Evolutionary conservation across 2,888 invertebrate species (phyloP), one percentile per base, ranked within the genome.

Genomic region (Crossocerus cetratus): DNA sequence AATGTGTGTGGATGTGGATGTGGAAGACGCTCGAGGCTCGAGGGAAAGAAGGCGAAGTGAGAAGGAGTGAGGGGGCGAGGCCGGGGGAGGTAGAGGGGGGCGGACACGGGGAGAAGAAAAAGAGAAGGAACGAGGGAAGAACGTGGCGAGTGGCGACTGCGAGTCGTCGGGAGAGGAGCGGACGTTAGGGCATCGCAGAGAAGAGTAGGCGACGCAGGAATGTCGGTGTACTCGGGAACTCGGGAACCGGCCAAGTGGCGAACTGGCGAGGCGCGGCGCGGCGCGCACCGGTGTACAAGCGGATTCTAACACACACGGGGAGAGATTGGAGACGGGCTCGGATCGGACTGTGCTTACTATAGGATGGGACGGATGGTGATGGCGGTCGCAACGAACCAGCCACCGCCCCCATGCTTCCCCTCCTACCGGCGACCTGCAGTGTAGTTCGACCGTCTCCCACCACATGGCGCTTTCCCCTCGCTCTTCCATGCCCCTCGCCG

Each of bases 381-480:
- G 94, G 61, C 94, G 94, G 74, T 93, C 93, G 82, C 93, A 92
- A 80, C 93, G 93, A 83, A 78, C 79, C 86, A 83, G 89, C 87
- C 85, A 92, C 83, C 92, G 92, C 89, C 92, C 87, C 88, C 89
- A 86, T 87, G 81, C 80, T 83, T 80, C 82, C 73, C 77, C 82
- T 77, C 73, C 81, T 77, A 72, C 76, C 67, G 72, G 69, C 44
- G 74, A 60, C 61, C 65, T 60, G 77, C 65, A 61, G 66, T 74
- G 77, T 67, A 65, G 54, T 71, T 76, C 74, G 67, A 66, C 67
- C 71, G 54, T 49, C 61, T 22, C 55, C 65, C 66, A 72, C 65
- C 67, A 59, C 54, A 60, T 42, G 63, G n/a, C 72, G 45, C 71
- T 58, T 32, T 11, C 11, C 32, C 45, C 60, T 59, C 60, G 43